These are phyloP conservation scores for Glomeris marginata DNA, from an alignment of 2,888 invertebrate genomes.

Conservation along the genomic window DNA sequence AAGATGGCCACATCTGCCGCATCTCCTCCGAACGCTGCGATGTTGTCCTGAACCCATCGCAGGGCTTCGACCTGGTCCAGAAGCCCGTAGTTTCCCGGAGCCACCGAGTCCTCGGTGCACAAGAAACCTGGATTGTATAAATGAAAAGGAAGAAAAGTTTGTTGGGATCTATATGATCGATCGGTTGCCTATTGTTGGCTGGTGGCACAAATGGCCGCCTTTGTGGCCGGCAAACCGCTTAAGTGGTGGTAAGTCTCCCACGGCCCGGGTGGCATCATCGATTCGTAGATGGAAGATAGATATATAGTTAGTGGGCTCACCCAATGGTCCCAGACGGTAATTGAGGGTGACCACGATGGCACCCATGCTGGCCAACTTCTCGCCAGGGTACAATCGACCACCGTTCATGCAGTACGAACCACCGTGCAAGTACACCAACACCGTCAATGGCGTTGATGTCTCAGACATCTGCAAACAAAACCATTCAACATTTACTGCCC, in stretches of 20 bases:
- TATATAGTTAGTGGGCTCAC: conserved; percentile 18
- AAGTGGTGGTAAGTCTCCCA: neutral
- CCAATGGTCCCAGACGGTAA: conserved; percentile 27
- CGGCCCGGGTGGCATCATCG: neutral
- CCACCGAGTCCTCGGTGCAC: conserved; percentile 43
- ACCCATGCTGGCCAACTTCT: conserved; percentile 24
- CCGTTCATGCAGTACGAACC: conserved; percentile 28
- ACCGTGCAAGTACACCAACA: conserved; percentile 28
- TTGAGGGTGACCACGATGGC: conserved; percentile 27
- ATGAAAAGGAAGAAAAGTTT: too few species aligned
- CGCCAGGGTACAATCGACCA: conserved; percentile 27
- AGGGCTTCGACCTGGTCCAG: conserved; percentile 37
- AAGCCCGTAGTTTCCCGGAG: conserved; percentile 46
- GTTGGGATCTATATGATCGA: too few species aligned
- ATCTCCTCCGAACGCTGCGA: conserved; percentile 38
- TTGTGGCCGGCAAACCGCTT: neutral
- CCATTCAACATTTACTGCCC: too few species aligned
- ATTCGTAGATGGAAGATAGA: neutral
- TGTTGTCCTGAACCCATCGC: conserved; percentile 38
- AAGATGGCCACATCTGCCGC: conserved; percentile 35
- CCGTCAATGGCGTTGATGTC: conserved; percentile 18
- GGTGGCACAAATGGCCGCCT: neutral
- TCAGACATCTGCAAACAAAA: too few species aligned
- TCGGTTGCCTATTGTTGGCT: too few species aligned
- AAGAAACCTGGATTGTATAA: conserved; percentile 36